Conservation (phyloP, 2,113 vertebrate genomes). For the Erythrolamprus reginae region DNA sequence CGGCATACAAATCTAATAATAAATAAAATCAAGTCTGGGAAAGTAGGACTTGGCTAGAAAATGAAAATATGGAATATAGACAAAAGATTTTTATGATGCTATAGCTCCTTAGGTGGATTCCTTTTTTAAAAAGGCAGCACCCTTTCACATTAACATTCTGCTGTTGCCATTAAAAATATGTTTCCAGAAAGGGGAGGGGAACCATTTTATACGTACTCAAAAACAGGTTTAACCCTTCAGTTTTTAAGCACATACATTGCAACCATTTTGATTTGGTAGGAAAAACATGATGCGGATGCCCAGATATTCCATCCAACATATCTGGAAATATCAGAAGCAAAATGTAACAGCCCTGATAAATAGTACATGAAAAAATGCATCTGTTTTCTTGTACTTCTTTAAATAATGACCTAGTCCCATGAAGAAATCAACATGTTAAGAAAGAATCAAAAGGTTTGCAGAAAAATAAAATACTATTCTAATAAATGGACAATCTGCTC, state of each 20-base stretch:
- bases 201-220: neutral
- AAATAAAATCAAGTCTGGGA: too few species aligned
- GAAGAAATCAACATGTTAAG: neutral
- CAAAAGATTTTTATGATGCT: neutral
- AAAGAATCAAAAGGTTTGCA: neutral
- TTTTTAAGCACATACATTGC: neutral
- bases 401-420: neutral
- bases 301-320: neutral
- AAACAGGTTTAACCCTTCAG: neutral
- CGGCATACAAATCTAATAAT: too few species aligned
- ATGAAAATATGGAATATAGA: neutral
- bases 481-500: neutral
- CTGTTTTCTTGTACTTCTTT: neutral
- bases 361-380: neutral
- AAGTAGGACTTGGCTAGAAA: neutral
- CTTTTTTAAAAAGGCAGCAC: neutral
- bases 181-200: neutral
- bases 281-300: neutral
- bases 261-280: neutral
- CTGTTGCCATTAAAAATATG: neutral
- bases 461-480: neutral
- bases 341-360: neutral
- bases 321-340: neutral
- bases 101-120: neutral
- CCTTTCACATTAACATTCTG: neutral